Percentiles rank a stretch among this genome's conserved stretches.
Evolutionary conservation across 1,140 invertebrate genomes (phyloP).

Genomic region (Conus ventricosus): DNA sequence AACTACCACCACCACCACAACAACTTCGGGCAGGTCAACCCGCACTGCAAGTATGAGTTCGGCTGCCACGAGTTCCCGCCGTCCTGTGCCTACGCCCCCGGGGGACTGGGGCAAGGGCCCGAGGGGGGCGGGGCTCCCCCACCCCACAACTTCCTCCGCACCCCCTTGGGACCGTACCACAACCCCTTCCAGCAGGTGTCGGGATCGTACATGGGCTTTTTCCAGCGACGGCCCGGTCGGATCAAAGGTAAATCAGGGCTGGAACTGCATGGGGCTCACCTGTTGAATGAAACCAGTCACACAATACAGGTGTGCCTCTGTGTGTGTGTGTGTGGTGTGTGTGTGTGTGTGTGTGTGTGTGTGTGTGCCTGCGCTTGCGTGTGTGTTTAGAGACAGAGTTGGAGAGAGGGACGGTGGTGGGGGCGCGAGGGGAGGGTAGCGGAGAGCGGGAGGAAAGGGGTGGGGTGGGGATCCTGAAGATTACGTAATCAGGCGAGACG

Average conservation of each 20-base stretch:
- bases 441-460: too few species aligned
- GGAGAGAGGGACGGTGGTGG: not conserved
- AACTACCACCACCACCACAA: conserved; percentile 30
- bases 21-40: conserved; percentile 39
- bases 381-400: not conserved
- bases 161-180: conserved; percentile 37
- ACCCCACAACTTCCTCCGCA: conserved; percentile 11
- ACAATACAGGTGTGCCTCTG: not conserved
- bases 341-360: too few species aligned
- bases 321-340: not conserved
- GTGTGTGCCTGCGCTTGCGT: too few species aligned
- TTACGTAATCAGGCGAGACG: too few species aligned
- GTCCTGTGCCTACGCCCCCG: conserved; percentile 40
- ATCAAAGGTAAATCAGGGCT: conserved; percentile 39
- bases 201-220: conserved; percentile 35
- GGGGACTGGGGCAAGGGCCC: conserved; percentile 17
- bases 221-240: conserved; percentile 33
- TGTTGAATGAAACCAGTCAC: not conserved
- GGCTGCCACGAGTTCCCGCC: conserved; percentile 40
- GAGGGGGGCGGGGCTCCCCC: conserved; percentile 7
- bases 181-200: conserved; percentile 28
- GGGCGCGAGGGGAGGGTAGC: too few species aligned
- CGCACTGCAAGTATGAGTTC: conserved; percentile 39
- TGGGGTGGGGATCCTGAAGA: too few species aligned
- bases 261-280: not conserved